These are phyloP conservation scores for Drosophila rubida DNA, from an alignment of 2,888 invertebrate species.

Conservation along the genomic window DNA sequence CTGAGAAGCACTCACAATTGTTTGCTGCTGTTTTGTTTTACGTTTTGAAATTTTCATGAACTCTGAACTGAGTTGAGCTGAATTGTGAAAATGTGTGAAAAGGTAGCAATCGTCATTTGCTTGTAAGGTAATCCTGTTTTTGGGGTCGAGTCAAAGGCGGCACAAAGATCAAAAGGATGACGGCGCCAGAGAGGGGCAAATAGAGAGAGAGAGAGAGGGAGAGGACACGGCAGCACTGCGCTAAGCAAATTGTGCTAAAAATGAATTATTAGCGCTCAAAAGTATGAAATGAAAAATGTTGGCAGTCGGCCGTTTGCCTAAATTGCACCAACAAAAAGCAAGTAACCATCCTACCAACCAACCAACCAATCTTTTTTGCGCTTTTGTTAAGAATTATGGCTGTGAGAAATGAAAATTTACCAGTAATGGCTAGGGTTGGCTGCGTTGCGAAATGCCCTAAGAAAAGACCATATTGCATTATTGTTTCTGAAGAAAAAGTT, in stretches of 20 bases:
- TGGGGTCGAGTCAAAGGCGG: slow-evolving; percentile 32
- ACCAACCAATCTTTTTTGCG: slow-evolving; percentile 40
- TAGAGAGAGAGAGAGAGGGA: too few species aligned
- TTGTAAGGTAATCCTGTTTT: slow-evolving; percentile 61
- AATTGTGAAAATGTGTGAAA: slow-evolving; percentile 54
- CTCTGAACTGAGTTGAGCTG: slow-evolving; percentile 32
- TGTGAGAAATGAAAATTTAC: slow-evolving; percentile 62
- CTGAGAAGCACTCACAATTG: neutral
- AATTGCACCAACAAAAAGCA: slow-evolving; percentile 56
- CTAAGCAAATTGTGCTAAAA: slow-evolving; percentile 73
- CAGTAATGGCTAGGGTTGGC: slow-evolving; percentile 17
- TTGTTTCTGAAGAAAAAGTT: neutral
- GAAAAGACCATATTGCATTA: neutral
- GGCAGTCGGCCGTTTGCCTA: slow-evolving; percentile 60
- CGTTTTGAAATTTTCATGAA: slow-evolving; percentile 71
- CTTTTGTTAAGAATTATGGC: slow-evolving; percentile 67
- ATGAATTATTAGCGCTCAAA: slow-evolving; percentile 78
- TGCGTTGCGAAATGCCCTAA: slow-evolving; percentile 24
- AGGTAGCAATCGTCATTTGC: slow-evolving; percentile 41
- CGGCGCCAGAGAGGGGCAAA: neutral
- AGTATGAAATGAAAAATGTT: slow-evolving; percentile 67
- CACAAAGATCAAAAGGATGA: slow-evolving; percentile 49
- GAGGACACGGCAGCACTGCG: neutral
- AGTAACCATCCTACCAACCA: slow-evolving; percentile 21
- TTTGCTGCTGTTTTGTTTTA: slow-evolving; percentile 47